A percentile compares a stretch with the other conserved stretches of the same genome.
Evolutionary conservation across 2,797 vertebrate species (phyloP).

Genomic region (Mycteria americana): DNA sequence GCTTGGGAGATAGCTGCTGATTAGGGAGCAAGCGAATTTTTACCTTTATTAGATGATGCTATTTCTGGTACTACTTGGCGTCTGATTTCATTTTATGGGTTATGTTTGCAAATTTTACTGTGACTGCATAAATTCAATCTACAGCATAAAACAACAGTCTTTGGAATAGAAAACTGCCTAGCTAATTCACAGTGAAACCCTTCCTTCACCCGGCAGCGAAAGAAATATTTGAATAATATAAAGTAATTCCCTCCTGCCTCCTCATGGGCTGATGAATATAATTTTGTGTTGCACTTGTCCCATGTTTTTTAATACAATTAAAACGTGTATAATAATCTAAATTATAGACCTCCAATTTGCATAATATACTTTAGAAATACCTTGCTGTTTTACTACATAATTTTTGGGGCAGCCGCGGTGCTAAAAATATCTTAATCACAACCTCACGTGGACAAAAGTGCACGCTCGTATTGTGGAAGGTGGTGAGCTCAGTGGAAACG

Average conservation of each 20-base stretch:
- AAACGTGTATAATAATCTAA: neutral
- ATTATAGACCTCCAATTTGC: conserved; percentile 5
- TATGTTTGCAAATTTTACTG: neutral
- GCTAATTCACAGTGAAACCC: neutral
- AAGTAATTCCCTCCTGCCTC: neutral
- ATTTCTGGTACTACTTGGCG: neutral
- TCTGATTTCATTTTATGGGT: neutral
- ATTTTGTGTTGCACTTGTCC: neutral
- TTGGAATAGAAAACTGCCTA: neutral
- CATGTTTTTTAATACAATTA: neutral
- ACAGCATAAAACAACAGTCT: neutral
- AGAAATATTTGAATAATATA: neutral
- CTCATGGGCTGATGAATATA: neutral
- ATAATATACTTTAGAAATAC: conserved; percentile 3
- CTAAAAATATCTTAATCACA: neutral
- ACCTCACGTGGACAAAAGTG: rapidly evolving
- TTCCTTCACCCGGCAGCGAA: neutral
- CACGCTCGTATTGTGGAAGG: neutral
- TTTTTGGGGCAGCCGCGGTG: neutral
- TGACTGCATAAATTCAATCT: neutral
- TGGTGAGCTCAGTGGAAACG: neutral
- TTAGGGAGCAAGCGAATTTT: neutral
- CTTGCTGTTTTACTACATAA: neutral
- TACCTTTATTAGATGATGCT: neutral
- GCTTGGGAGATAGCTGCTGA: neutral